Evolutionary conservation across 2,888 invertebrate species (phyloP).

Genomic region (Drosophila bunnanda): DNA sequence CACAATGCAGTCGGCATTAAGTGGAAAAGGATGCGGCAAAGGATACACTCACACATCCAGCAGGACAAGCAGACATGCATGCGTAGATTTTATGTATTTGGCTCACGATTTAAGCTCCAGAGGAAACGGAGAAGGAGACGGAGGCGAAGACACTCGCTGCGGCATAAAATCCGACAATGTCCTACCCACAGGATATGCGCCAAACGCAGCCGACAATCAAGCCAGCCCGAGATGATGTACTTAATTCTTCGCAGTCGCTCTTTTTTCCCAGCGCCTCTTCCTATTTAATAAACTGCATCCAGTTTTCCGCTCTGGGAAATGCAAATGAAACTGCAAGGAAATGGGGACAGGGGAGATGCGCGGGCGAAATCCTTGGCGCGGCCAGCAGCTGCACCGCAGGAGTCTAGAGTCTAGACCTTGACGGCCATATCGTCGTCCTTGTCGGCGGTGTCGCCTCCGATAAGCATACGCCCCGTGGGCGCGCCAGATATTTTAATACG

Average conservation of each 20-base stretch:
- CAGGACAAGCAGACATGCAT: constrained; percentile 36
- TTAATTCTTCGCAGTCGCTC: constrained; percentile 58
- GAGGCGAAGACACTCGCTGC: constrained; percentile 65
- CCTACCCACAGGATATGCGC: constrained; percentile 78
- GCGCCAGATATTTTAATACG: constrained; percentile 78
- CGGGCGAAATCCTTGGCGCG: constrained; percentile 49
- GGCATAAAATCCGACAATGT: constrained; percentile 73
- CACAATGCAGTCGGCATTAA: constrained; percentile 59
- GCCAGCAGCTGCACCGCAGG: constrained; percentile 67
- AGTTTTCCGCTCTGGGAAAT: constrained; percentile 50
- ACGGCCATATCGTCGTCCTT: constrained; percentile 61
- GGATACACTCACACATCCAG: constrained; percentile 44
- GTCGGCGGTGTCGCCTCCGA: constrained; percentile 63
- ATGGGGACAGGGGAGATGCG: constrained; percentile 10
- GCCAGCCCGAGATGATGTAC: constrained; percentile 68
- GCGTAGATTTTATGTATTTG: constrained; percentile 72
- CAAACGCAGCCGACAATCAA: constrained; percentile 64
- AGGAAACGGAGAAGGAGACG: constrained; percentile 13
- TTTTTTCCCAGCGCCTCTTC: constrained; percentile 33
- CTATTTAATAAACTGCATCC: constrained; percentile 75
- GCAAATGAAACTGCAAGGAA: constrained; percentile 53
- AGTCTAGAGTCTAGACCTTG: constrained; percentile 79
- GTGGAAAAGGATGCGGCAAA: constrained; percentile 57
- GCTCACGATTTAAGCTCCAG: constrained; percentile 70
- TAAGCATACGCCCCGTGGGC: constrained; percentile 74